Conservation (phyloP, 2,113 vertebrate genomes). For the Ptyas mucosa region DNA sequence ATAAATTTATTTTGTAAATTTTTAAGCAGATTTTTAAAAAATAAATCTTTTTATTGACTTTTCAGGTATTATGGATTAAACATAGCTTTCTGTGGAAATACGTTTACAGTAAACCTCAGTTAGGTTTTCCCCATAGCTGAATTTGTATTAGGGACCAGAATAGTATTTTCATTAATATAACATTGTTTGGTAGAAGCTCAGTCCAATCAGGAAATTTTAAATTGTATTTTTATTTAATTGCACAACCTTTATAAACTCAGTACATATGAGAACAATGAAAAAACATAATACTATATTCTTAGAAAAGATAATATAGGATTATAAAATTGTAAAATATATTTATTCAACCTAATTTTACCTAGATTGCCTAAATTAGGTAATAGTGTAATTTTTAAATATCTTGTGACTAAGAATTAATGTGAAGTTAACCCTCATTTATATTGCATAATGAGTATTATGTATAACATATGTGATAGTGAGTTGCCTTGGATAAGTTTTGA, state of each 20-base stretch:
- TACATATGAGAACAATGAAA: constrained; percentile 1
- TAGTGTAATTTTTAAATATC: constrained; percentile 5
- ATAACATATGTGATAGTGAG: background rate
- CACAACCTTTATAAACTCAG: constrained; percentile 45
- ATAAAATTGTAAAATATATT: constrained; percentile 27
- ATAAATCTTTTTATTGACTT: constrained; percentile 41
- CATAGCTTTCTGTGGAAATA: constrained; percentile 45
- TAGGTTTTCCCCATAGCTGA: constrained; percentile 62
- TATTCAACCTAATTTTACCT: constrained; percentile 2
- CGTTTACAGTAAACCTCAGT: constrained; percentile 45
- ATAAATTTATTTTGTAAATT: constrained; percentile 39
- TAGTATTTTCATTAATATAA: constrained; percentile 63
- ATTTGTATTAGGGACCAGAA: constrained; percentile 69
- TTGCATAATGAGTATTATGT: background rate
- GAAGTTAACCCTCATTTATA: background rate
- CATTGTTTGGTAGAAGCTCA: constrained; percentile 62
- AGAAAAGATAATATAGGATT: background rate
- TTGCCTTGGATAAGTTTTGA: background rate
- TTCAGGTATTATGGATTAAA: constrained; percentile 31
- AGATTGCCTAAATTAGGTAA: constrained; percentile 7
- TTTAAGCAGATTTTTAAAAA: constrained; percentile 29
- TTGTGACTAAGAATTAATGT: background rate
- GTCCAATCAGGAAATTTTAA: constrained; percentile 57
- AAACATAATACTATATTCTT: background rate
- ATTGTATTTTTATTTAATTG: constrained; percentile 41